phyloP scores from a whole-genome alignment of 2,113 vertebrate species.

The Orthonyx spaldingii region DNA sequence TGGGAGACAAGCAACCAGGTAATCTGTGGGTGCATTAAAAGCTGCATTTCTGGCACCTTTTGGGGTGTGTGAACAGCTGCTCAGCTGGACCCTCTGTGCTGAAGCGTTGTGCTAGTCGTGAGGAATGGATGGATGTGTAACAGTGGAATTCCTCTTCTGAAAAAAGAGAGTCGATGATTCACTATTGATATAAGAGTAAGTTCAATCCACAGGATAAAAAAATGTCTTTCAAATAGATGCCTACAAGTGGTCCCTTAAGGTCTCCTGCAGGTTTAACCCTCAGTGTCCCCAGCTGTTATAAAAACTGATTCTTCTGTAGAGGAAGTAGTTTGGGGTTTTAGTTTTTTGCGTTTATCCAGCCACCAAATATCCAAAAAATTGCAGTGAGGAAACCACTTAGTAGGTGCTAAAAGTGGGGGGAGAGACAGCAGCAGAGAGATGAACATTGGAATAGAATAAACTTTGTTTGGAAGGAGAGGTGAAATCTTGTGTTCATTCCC shows the following conservation, averaged over 20 bases:
- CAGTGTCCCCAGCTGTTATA: background rate
- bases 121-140: background rate
- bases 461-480: background rate
- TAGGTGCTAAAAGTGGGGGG: background rate
- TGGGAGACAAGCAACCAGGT: constrained; percentile 77
- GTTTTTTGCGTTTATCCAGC: background rate
- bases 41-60: background rate
- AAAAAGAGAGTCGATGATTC: background rate
- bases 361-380: background rate
- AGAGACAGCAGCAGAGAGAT: background rate
- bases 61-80: background rate
- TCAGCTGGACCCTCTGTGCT: background rate
- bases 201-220: background rate
- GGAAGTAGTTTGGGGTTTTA: background rate
- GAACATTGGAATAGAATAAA: background rate
- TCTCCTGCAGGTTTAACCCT: background rate
- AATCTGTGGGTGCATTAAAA: background rate
- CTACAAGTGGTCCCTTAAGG: background rate
- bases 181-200: background rate
- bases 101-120: background rate
- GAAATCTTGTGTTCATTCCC: background rate
- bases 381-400: background rate
- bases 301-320: background rate
- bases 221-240: background rate
- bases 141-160: background rate